Conservation (phyloP, 2,888 invertebrate species). For the Isotomurus palustris region DNA sequence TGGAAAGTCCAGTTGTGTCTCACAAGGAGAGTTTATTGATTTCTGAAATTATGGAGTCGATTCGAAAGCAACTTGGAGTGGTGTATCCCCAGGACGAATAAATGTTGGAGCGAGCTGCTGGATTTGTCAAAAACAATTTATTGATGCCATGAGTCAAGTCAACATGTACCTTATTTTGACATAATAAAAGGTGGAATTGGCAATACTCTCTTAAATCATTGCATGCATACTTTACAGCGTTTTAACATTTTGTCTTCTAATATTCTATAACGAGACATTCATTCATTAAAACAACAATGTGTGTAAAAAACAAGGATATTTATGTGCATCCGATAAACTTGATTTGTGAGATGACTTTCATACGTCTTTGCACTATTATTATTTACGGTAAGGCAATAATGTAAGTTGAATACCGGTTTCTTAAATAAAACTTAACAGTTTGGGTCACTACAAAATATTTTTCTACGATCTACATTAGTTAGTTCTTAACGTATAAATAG, state of each 20-base stretch:
- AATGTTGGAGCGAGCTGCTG: too few species aligned
- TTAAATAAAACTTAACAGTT: not conserved
- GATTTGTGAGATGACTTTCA: slow-evolving; percentile 16
- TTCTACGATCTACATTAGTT: not conserved
- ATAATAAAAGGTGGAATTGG: not conserved
- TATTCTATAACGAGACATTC: not conserved
- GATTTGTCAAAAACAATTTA: not conserved
- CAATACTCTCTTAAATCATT: slow-evolving; percentile 1
- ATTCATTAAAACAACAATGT: not conserved
- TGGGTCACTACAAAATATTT: not conserved
- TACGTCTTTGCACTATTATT: slow-evolving; percentile 18
- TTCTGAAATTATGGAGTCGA: slow-evolving; percentile 66
- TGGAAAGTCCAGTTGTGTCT: slow-evolving; percentile 65
- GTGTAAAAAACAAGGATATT: slow-evolving; percentile 10
- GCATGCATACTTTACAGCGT: slow-evolving; percentile 1
- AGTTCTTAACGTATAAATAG: not conserved
- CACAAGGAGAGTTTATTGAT: slow-evolving; percentile 65
- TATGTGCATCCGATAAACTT: slow-evolving; percentile 12
- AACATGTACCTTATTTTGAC: not conserved
- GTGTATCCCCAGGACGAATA: slow-evolving; percentile 55
- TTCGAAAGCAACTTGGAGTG: slow-evolving; percentile 65
- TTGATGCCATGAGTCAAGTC: not conserved
- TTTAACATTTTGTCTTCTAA: slow-evolving; percentile 1
- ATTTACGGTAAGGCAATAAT: slow-evolving; percentile 14
- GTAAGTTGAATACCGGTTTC: slow-evolving; percentile 9